Base-by-base conservation (phyloP, 2,888 invertebrate species). In the Margaritifera margaritifera region DNA sequence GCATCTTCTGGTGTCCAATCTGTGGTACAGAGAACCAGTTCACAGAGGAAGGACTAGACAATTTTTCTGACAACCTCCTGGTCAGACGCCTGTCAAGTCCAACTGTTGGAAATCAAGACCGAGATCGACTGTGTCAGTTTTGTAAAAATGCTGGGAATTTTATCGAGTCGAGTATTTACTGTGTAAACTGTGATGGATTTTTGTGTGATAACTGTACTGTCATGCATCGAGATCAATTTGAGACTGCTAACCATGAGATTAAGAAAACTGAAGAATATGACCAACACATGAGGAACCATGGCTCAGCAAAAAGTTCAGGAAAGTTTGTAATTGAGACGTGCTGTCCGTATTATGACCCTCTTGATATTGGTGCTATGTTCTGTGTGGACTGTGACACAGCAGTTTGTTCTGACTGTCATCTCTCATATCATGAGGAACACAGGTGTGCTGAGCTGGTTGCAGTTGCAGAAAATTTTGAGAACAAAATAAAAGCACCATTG, bases 371-470 rank as follows among this genome's bases (percentile, higher is more conserved):
- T 62, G 77, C 83, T 61, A 68, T 79, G 68, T 84, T 80, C 66
- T 86, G 86, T 72, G 82, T 86, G 27, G 84, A 84, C 71, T 86
- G 86, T 69, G 84, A 86, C 59, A 76, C 75, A 60, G 76, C 81
- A 0, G 71, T 83, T 15, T 86, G 86, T 72, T 77, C 78, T 0
- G 84, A 84, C 68, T 86, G 86, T 68, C 82, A 84, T 63, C 69
- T 71, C 4, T 72, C 68, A 2, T 68, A 75, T 27, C 83, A 86
- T 64, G 73, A 73, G 8, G 78, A 80, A 2, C 86, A 86, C 72
- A 66, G 84, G 18, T 84, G 84, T 68, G 84, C 86, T 1, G 86
- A 86, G 64, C 79, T 84, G 54, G 72, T 74, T 18, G 83, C 84
- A 27, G 80, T 86, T 19, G 83, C 86, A 19, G 72, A 80, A n/a